Evolutionary conservation across 2,888 invertebrate species (phyloP), one percentile per base, ranked within the genome.

Genomic region (Drosophila subsilvestris): DNA sequence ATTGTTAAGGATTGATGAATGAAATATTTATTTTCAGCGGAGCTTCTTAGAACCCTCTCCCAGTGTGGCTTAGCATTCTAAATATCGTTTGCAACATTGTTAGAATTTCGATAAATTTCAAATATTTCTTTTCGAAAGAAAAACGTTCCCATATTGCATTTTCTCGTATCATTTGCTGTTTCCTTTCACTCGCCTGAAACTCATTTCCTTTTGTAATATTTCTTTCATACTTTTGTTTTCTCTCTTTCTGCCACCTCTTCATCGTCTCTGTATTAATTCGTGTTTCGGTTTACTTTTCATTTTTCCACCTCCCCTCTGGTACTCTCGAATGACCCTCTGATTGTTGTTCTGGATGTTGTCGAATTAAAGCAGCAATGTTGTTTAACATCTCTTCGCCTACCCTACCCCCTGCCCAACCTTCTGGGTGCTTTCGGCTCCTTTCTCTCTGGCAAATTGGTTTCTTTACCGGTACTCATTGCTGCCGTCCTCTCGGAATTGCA

Each of bases 361-460:
- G 68, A 58, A 58, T 87, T 74, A 65, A 82, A 79, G 66, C 57
- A 22, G 65, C 65, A 48, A 60, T 59, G 55, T 78, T 88, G 86
- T 77, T 86, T 70, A 84, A 86, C 79, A 76, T 69, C 57, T 69
- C 58, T 59, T 69, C 37, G 14, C n/a, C 37, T 7, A 5, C 4
- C 32, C 27, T 1, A 1, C 3, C 32, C 27, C 27, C 27, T 8
- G 29, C 3, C 6, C 25, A 1, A 8, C 12, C n/a, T 14, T 0
- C 37, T 56, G 57, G 18, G 17, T 29, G 17, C 53, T n/a, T 29
- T 27, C 47, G 42, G 27, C 42, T 29, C 25, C 63, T 43, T 44
- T 56, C 47, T 79, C 69, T 71, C 72, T 60, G 63, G 87, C 75
- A 88, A 84, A 84, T 84, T 84, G 89, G 87, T 87, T 84, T 87